phyloP scores from a whole-genome alignment of 1,140 invertebrate species.

The Teleogryllus occipitalis region DNA sequence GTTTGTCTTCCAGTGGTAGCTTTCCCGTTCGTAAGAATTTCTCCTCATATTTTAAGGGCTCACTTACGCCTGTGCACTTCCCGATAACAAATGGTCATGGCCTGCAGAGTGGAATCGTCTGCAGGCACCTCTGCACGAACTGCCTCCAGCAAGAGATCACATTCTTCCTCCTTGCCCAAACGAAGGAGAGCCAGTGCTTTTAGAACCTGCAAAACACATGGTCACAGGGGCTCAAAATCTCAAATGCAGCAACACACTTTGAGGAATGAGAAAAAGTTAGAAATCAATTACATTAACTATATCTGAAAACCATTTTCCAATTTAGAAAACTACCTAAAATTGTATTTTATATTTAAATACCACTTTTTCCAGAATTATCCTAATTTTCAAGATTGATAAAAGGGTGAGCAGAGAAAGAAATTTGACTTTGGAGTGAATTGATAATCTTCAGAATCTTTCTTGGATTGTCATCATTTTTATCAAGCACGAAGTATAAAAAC shows the following conservation, averaged over 20 bases:
- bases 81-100: constrained; percentile 91
- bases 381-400: too few species aligned
- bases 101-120: constrained; percentile 89
- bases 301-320: neutral
- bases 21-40: too few species aligned
- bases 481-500: too few species aligned
- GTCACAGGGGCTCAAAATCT: neutral
- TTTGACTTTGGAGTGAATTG: too few species aligned
- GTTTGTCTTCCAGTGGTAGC: too few species aligned
- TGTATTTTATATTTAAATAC: neutral
- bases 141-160: constrained; percentile 60
- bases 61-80: constrained; percentile 81
- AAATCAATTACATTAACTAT: neutral
- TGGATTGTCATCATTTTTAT: too few species aligned
- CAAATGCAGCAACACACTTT: neutral
- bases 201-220: constrained; percentile 43
- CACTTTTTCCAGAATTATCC: too few species aligned
- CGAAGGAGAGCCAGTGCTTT: constrained; percentile 84
- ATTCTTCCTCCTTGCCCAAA: constrained; percentile 72
- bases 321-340: neutral
- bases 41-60: too few species aligned
- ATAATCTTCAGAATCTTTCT: too few species aligned
- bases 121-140: constrained; percentile 73
- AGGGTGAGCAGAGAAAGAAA: too few species aligned
- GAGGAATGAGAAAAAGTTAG: neutral